Conservation (phyloP, 2,797 vertebrate species). For the Anniella stebbinsi region DNA sequence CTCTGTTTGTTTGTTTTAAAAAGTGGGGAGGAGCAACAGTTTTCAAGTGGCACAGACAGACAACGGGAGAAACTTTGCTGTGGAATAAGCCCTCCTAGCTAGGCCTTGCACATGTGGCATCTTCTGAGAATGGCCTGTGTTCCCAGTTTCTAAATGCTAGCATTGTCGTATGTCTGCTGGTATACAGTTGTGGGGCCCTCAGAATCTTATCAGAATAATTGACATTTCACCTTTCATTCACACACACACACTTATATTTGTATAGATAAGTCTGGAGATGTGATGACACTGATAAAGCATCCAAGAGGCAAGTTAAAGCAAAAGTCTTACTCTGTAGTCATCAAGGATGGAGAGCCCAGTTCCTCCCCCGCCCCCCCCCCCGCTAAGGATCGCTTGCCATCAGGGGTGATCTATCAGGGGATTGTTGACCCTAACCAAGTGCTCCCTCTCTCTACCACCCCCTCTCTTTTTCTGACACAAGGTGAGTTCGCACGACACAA, state of each 20-base stretch:
- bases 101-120: no score
- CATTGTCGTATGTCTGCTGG: neutral
- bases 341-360: no score
- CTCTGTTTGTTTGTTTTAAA: neutral
- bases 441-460: neutral
- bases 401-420: neutral
- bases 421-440: neutral
- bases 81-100: neutral
- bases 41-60: neutral
- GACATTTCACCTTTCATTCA: constrained; percentile 1
- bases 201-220: neutral
- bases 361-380: no score
- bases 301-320: neutral
- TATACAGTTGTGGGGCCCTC: neutral
- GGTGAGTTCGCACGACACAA: no score
- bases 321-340: neutral
- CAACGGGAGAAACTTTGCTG: neutral
- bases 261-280: neutral
- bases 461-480: neutral
- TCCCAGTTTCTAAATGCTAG: neutral
- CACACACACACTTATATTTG: neutral
- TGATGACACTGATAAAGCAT: neutral
- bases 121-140: neutral
- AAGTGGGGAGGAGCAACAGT: neutral
- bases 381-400: neutral